These are phyloP conservation scores for Atherix ibis DNA, from an alignment of 2,888 invertebrate genomes.

Conservation along the genomic window DNA sequence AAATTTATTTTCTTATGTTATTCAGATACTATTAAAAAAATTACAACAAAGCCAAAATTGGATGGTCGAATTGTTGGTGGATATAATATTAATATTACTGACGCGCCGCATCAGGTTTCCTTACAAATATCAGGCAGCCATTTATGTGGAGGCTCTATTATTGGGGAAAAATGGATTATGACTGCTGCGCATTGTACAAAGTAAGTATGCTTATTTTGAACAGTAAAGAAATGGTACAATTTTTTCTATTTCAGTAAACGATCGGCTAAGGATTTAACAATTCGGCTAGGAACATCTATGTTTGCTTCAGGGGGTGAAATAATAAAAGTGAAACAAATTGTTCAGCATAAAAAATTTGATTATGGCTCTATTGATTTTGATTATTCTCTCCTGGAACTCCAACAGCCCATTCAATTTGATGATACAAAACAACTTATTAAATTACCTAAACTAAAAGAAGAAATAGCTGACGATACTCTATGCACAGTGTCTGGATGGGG, in stretches of 20 bases:
- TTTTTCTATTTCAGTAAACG: no score
- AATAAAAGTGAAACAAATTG: conserved; percentile 34
- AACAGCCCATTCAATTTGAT: conserved; percentile 34
- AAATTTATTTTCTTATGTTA: no score
- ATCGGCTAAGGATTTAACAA: conserved; percentile 18
- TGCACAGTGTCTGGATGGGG: conserved; percentile 32
- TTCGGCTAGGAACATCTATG: conserved; percentile 41
- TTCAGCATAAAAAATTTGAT: conserved; percentile 38
- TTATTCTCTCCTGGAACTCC: conserved; percentile 39
- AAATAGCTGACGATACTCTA: conserved; percentile 21
- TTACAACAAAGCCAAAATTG: conserved; percentile 18
- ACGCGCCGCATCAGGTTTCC: conserved; percentile 30
- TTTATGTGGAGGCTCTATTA: conserved; percentile 30
- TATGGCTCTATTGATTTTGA: conserved; percentile 42
- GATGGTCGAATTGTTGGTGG: conserved; percentile 33
- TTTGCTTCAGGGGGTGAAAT: conserved; percentile 35
- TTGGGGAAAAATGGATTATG: conserved; percentile 25
- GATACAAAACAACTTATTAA: conserved; percentile 32
- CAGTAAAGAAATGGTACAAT: neutral
- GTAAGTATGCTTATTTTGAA: conserved; percentile 14
- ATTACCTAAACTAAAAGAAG: conserved; percentile 27
- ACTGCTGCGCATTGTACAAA: conserved; percentile 31
- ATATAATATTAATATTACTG: conserved; percentile 26
- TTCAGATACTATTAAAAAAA: no score
- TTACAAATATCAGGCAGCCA: conserved; percentile 23